Evolutionary conservation across 2,888 invertebrate species (phyloP).

Genomic region (Drosophila glabriapex): DNA sequence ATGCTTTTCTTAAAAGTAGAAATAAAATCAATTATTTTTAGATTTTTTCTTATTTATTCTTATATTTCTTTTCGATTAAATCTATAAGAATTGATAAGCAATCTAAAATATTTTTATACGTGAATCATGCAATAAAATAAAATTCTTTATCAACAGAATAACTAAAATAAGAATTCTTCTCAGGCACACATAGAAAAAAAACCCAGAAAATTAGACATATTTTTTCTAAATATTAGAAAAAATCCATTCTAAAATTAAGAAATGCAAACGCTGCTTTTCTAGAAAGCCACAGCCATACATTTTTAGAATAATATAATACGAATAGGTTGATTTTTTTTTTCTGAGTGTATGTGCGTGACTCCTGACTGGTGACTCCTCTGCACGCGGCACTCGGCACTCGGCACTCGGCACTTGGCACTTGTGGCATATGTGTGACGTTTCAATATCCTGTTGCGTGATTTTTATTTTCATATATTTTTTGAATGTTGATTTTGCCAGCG

Average conservation of each 20-base stretch:
- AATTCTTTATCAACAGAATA: background rate
- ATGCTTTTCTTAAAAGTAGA: background rate
- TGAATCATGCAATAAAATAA: background rate
- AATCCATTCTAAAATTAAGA: background rate
- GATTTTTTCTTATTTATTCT: background rate
- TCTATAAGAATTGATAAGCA: background rate
- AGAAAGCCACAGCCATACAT: no score
- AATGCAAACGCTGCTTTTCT: background rate
- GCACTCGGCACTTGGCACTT: slow-evolving; percentile 51
- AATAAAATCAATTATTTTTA: background rate
- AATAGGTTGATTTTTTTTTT: background rate
- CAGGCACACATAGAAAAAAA: background rate
- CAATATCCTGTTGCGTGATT: slow-evolving; percentile 85
- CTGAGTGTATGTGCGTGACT: slow-evolving; percentile 42
- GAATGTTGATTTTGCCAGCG: slow-evolving; percentile 58
- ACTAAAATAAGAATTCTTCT: background rate
- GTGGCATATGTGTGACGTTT: slow-evolving; percentile 82
- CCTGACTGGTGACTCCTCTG: slow-evolving; percentile 7
- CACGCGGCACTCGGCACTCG: background rate
- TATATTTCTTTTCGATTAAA: background rate
- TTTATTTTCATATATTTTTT: slow-evolving; percentile 70
- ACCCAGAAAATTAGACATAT: background rate
- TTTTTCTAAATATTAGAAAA: background rate
- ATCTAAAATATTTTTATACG: background rate
- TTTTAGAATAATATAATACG: background rate